Base-by-base conservation (phyloP, 2,797 vertebrate species). In the Chrysocyon brachyurus region DNA sequence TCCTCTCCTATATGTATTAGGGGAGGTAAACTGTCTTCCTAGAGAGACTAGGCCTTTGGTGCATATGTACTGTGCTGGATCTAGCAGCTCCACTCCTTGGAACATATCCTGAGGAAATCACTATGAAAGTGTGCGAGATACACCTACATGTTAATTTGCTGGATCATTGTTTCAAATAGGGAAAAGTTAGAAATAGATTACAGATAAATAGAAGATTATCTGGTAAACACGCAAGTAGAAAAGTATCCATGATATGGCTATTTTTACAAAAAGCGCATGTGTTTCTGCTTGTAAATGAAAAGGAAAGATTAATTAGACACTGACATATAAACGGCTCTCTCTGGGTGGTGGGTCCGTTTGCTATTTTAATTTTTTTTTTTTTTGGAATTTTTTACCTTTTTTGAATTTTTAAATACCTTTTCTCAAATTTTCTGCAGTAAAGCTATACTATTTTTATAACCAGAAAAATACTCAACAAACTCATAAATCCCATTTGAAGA, bases 401-500 rank as follows among this genome's bases (percentile, higher is more conserved):
- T 46, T 46, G 40, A 46, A 12, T 75, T 87, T 83, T 40, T 87
- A 87, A 79, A 46, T 15, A 3, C 12, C 52, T 94, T 75, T 52
- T 7, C 40, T 11, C 26, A 56, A 82, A 73, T 16, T 68, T 91
- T 86, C 26, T 54, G 8, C 4, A 73, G 31, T 63, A 52, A 70
- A 54, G 63, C 54, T 63, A 28, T 61, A 14, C 70, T 83, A 21
- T 56, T 89, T 84, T 73, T 64, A 75, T 56, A 77, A 72, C 17
- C 3, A 75, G 28, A 54, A 57, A 61, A 82, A 59, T 46, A 22
- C 16, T 94, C 49, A 77, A 56, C 57, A 78, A 87, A 36, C 11
- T 68, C 46, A 61, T 36, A 72, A 57, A 87, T 81, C 6, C 8
- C 15, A 70, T 93, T 92, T 81, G 84, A 59, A 94, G 52, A 95